Evolutionary conservation across 2,888 invertebrate genomes (phyloP).

Genomic region (Branchellion lobata): DNA sequence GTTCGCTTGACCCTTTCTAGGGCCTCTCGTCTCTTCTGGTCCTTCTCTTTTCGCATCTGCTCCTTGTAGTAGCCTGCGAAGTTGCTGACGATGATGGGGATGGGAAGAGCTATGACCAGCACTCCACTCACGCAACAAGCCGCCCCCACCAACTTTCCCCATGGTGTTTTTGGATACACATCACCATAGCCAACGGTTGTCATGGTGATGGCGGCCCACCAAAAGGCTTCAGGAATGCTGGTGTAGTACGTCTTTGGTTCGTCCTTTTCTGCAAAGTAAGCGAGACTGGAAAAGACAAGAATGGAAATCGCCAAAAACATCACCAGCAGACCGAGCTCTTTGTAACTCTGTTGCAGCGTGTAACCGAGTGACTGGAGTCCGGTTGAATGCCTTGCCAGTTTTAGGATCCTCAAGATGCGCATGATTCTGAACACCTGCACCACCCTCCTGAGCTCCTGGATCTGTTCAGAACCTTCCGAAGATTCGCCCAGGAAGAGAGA

Average conservation of each 20-base stretch:
- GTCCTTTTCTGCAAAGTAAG: constrained; percentile 98
- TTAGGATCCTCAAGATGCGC: constrained; percentile 68
- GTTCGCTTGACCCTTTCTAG: constrained; percentile 93
- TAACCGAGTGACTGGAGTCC: constrained; percentile 96
- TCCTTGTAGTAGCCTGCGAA: constrained; percentile 99
- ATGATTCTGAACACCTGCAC: constrained; percentile 71
- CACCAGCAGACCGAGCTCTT: constrained; percentile 72
- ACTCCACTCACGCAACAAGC: constrained; percentile 99
- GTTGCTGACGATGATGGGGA: constrained; percentile 99
- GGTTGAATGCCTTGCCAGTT: constrained; percentile 93
- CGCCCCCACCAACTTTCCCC: constrained; percentile 99
- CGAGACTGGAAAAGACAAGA: constrained; percentile 95
- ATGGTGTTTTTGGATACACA: constrained; percentile 91
- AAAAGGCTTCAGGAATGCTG: constrained; percentile 70
- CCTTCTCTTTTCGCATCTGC: constrained; percentile 98
- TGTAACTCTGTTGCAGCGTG: constrained; percentile 83
- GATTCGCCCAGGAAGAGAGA: constrained; percentile 94
- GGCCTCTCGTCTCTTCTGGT: constrained; percentile 92
- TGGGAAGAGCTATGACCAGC: constrained; percentile 99
- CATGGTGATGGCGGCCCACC: constrained; percentile 43
- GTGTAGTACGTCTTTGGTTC: constrained; percentile 91
- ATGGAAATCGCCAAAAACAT: constrained; percentile 98
- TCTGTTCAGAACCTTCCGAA: constrained; percentile 71
- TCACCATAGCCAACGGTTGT: constrained; percentile 69
- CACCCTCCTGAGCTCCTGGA: constrained; percentile 89